A percentile compares a stretch with the other conserved stretches of the same genome.
phyloP scores from a whole-genome alignment of 2,888 invertebrate genomes.

The Cheilosia impressa region DNA sequence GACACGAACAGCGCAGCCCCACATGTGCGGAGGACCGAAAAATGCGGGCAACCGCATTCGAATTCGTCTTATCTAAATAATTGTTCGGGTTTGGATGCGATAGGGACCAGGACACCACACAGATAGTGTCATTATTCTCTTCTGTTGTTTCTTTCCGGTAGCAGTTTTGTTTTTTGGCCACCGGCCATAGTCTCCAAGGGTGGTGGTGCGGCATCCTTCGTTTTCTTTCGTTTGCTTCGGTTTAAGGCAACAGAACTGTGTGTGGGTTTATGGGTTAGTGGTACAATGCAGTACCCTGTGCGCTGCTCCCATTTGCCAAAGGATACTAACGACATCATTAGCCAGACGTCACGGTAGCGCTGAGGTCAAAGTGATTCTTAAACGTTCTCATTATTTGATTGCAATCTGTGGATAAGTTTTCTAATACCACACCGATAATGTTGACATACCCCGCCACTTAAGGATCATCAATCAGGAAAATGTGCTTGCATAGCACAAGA shows the following conservation, averaged over 20 bases:
- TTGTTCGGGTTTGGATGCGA: conserved; percentile 61
- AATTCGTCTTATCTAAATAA: conserved; percentile 71
- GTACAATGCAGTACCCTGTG: conserved; percentile 51
- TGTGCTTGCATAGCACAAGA: conserved; percentile 65
- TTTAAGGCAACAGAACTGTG: conserved; percentile 12
- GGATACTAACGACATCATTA: conserved; percentile 69
- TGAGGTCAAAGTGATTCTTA: conserved; percentile 72
- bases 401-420: conserved; percentile 72
- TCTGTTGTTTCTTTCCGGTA: conserved; percentile 14
- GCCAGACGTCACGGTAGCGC: conserved; percentile 63
- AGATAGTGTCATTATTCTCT: conserved; percentile 59
- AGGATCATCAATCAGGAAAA: conserved; percentile 74
- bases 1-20: conserved; percentile 4
- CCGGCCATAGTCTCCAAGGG: conserved; percentile 25
- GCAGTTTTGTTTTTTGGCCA: conserved; percentile 53
- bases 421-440: conserved; percentile 72
- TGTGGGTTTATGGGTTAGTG: conserved; percentile 63
- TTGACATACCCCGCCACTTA: conserved; percentile 74
- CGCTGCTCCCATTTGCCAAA: conserved; percentile 29
- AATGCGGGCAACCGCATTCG: conserved; percentile 70
- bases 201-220: not conserved
- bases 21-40: conserved; percentile 42
- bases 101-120: conserved; percentile 50
- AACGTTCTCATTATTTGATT: conserved; percentile 75
- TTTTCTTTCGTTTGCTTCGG: not conserved